Evolutionary conservation across 1,140 invertebrate species (phyloP).

Genomic region (Globodera ellingtonae): DNA sequence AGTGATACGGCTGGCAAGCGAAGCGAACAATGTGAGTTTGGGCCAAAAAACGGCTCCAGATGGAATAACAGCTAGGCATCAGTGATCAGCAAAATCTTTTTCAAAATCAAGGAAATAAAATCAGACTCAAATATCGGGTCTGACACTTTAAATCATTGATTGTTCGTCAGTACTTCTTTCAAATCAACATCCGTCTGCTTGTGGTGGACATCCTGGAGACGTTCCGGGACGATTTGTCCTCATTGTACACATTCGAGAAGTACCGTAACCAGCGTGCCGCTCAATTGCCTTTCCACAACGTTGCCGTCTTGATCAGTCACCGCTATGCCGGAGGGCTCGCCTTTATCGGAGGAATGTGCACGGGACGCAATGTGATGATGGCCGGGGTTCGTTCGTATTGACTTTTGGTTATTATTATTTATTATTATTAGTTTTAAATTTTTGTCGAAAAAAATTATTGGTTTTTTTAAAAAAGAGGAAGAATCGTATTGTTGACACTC

Average conservation of each 20-base stretch:
- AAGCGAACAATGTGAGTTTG: constrained; percentile 47
- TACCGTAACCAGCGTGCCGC: constrained; percentile 44
- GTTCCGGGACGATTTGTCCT: constrained; percentile 49
- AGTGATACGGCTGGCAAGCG: constrained; percentile 51
- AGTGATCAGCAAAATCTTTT: neutral
- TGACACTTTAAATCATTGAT: neutral
- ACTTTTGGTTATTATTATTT: no score
- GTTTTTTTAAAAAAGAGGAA: no score
- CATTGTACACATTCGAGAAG: constrained; percentile 62
- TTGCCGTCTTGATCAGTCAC: constrained; percentile 57
- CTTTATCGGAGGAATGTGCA: constrained; percentile 60
- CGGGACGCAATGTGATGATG: constrained; percentile 55
- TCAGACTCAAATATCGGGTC: no score
- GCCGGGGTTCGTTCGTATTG: constrained; percentile 40
- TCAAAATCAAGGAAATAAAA: no score
- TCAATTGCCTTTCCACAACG: constrained; percentile 55
- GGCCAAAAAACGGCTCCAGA: neutral
- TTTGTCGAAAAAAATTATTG: no score
- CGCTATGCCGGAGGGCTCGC: constrained; percentile 62
- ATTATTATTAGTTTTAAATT: no score
- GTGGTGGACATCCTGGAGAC: constrained; percentile 60
- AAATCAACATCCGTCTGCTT: constrained; percentile 54
- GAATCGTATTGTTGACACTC: no score
- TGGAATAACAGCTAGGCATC: no score
- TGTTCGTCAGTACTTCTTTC: constrained; percentile 59